Conservation (phyloP, 2,113 vertebrate species). For the Bufo bufo region DNA sequence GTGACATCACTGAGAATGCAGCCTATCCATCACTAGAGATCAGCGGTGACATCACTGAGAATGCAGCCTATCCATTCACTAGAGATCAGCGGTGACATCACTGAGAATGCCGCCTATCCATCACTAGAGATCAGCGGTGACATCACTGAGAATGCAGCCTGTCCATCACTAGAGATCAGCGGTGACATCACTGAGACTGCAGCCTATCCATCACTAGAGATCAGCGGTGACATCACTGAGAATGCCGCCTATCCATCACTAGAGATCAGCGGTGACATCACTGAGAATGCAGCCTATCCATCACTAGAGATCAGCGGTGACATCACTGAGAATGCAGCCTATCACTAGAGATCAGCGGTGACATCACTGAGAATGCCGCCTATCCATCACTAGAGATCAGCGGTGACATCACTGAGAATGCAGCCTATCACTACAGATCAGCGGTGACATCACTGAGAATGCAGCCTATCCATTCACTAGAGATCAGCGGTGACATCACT, state of each 20-base stretch:
- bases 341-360: not conserved
- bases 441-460: not conserved
- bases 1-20: not conserved
- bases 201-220: not conserved
- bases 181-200: not conserved
- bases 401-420: not conserved
- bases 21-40: not conserved
- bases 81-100: not conserved
- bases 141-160: not conserved
- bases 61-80: not conserved
- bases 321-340: not conserved
- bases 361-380: not conserved
- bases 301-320: not conserved
- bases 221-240: not conserved
- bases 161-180: not conserved
- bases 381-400: not conserved
- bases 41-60: not conserved
- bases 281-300: not conserved
- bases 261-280: not conserved
- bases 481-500: not conserved
- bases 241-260: no score
- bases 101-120: no score
- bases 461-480: no score
- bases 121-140: not conserved
- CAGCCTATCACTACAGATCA: not conserved